Percentiles rank a stretch among this genome's conserved stretches.
Conservation (phyloP, 2,113 vertebrate genomes). For the Heterotilapia buettikoferi region DNA sequence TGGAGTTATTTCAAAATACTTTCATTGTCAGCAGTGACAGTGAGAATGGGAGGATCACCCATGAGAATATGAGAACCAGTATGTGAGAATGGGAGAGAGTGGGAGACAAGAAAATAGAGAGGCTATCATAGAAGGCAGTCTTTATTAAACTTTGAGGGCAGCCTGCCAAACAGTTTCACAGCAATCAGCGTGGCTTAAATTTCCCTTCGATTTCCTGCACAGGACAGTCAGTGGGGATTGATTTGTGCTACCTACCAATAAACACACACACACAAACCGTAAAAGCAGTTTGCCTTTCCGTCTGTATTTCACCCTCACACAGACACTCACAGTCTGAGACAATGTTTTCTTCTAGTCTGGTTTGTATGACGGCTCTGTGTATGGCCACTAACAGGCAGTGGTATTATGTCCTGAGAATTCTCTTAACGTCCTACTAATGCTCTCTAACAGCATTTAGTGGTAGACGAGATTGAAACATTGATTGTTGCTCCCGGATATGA, state of each 20-base stretch:
- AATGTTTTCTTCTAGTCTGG: neutral
- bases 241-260: slow-evolving; percentile 24
- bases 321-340: neutral
- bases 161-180: slow-evolving; percentile 37
- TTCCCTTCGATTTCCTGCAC: slow-evolving; percentile 59
- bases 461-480: slow-evolving; percentile 36
- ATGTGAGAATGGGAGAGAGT: neutral
- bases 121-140: neutral
- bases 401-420: slow-evolving; percentile 26
- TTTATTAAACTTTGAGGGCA: slow-evolving; percentile 20
- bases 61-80: neutral
- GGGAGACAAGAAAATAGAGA: neutral
- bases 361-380: neutral
- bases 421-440: slow-evolving; percentile 59
- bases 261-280: neutral
- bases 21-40: neutral
- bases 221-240: slow-evolving; percentile 35
- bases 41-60: neutral
- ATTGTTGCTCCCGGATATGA: slow-evolving; percentile 51
- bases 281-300: neutral
- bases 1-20: neutral
- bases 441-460: slow-evolving; percentile 54
- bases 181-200: slow-evolving; percentile 41
- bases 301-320: neutral
- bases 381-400: slow-evolving; percentile 29